Conservation (phyloP, 2,888 invertebrate genomes). For the Dermolepida albohirtum region DNA sequence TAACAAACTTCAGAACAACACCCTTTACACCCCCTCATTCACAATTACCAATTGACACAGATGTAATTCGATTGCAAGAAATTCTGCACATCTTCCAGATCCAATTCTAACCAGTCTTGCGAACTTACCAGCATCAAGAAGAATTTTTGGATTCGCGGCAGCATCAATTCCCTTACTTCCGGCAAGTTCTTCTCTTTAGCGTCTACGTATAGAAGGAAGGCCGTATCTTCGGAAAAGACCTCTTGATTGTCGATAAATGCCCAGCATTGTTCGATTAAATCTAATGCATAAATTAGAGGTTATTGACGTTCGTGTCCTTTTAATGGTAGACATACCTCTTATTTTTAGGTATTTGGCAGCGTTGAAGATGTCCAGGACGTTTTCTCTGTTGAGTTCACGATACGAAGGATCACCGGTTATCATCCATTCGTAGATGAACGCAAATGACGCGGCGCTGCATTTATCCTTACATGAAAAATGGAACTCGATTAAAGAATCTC, state of each 20-base stretch:
- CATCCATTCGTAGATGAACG: constrained; percentile 86
- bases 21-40: constrained; percentile 10
- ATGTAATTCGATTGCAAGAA: constrained; percentile 79
- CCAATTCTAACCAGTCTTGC: constrained; percentile 77
- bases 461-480: constrained; percentile 55
- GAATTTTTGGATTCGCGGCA: constrained; percentile 80
- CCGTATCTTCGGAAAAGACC: constrained; percentile 80
- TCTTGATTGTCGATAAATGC: constrained; percentile 77
- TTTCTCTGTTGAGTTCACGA: constrained; percentile 74
- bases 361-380: constrained; percentile 78
- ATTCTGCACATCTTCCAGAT: constrained; percentile 74
- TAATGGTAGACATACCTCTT: constrained; percentile 67
- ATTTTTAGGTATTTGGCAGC: constrained; percentile 79
- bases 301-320: background rate
- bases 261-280: constrained; percentile 82
- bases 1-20: background rate
- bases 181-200: constrained; percentile 68
- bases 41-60: constrained; percentile 75
- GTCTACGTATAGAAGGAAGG: constrained; percentile 73
- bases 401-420: constrained; percentile 74
- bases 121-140: constrained; percentile 82
- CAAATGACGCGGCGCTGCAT: constrained; percentile 71
- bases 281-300: constrained; percentile 60
- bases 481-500: too few relatives aligned
- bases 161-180: constrained; percentile 77